A percentile compares a stretch with the other conserved stretches of the same genome.
phyloP scores from a whole-genome alignment of 1,140 invertebrate species.

The Cydia splendana region DNA sequence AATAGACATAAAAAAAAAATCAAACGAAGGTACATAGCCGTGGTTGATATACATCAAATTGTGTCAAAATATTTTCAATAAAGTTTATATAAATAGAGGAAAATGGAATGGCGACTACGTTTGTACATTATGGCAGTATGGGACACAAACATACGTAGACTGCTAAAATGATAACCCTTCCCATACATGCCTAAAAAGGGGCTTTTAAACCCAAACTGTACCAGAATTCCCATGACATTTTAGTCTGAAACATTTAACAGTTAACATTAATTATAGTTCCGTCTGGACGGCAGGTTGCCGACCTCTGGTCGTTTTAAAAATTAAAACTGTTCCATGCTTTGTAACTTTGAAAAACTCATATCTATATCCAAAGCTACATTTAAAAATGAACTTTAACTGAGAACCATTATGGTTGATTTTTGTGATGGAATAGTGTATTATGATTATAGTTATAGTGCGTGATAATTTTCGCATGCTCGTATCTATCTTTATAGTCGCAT shows the following conservation, averaged over 20 bases:
- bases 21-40: too few relatives aligned
- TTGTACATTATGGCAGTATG: too few relatives aligned
- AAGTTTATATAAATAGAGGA: too few relatives aligned
- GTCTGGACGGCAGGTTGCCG: background rate
- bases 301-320: background rate
- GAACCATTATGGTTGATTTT: background rate
- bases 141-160: too few relatives aligned
- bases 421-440: background rate
- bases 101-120: too few relatives aligned
- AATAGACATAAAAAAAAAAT: too few relatives aligned
- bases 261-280: constrained; percentile 11
- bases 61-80: too few relatives aligned
- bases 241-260: constrained; percentile 2
- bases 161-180: too few relatives aligned
- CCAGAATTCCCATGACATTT: background rate
- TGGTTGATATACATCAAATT: too few relatives aligned
- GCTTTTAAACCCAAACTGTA: background rate
- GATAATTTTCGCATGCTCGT: background rate
- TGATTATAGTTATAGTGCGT: background rate
- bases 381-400: background rate
- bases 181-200: background rate
- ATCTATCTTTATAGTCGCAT: background rate
- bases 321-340: background rate
- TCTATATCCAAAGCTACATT: background rate
- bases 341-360: background rate